Base-by-base conservation (phyloP, 2,888 invertebrate genomes). In the Leptopilina syphax region DNA sequence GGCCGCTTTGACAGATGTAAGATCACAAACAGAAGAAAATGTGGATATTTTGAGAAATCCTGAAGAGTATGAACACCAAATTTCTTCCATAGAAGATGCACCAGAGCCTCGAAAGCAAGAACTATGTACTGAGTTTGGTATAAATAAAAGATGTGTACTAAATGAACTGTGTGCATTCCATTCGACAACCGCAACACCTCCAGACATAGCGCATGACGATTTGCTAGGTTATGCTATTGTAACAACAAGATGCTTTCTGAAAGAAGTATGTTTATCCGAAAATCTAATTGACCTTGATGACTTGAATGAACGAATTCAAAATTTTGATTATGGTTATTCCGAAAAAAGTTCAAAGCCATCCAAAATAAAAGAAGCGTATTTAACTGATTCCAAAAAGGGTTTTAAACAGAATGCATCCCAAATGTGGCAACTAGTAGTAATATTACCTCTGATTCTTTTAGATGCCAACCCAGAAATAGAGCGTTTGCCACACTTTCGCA, bases 401-500 rank as follows among this genome's bases (percentile, higher is more conserved):
- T 47, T 67, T 9, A 67, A 77, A 8, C 79, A 79, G 44, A 77
- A 76, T 47, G 65, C 76, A 10, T 34, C 60, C 8, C 79, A 76
- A 66, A 79, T 77, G 18, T 76, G 65, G 79, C 41, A 47, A 18
- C 24, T 79, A 2, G 67, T 66, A 7, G 6, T 34, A 13, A 79
- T 76, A 6, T 65, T 76, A 5, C 76, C 76, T 13, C n/a, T 79
- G n/a, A 79, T 79, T n/a, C n/a, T 79, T 5, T 63, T 73, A n/a
- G 41, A n/a, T n/a, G 34, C 41, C 41, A 41, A 41, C 10, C 41
- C 66, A 66, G 66, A 41, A 41, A 41, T 50, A 3, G 50, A 50
- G 9, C 9, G 41, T n/a, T n/a, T 66, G 41, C 41, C 66, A n/a
- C 41, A 66, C n/a, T 66, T 66, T 6, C 41, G 41, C 12, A 79